Percentiles rank a stretch among this genome's conserved stretches.
These are phyloP conservation scores for Trachelus troglodyta DNA, from an alignment of 2,888 invertebrate species.

Conservation along the genomic window DNA sequence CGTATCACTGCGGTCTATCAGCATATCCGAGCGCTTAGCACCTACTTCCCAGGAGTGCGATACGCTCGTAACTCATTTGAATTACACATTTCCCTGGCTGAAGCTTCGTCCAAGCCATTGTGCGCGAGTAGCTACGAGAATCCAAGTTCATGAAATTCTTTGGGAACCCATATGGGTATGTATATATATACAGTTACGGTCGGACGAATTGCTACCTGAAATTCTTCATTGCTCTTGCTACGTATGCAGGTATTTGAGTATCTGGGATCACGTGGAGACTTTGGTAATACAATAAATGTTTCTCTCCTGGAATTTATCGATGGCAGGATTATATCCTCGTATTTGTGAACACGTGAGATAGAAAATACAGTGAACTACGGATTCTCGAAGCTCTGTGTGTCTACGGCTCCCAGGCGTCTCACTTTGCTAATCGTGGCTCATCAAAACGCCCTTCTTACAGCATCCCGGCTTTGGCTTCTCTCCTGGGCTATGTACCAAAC, in stretches of 20 bases:
- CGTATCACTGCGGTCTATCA: slow-evolving; percentile 57
- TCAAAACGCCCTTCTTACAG: slow-evolving; percentile 57
- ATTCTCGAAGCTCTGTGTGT: slow-evolving; percentile 44
- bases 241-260: background rate
- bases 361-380: slow-evolving; percentile 23
- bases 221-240: background rate
- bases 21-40: slow-evolving; percentile 66
- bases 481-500: slow-evolving; percentile 15
- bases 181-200: background rate
- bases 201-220: background rate
- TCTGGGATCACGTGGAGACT: background rate
- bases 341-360: background rate
- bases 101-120: background rate
- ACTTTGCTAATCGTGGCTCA: slow-evolving; percentile 62
- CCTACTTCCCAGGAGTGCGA: slow-evolving; percentile 66
- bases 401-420: slow-evolving; percentile 62
- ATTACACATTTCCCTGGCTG: slow-evolving; percentile 63
- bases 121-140: background rate
- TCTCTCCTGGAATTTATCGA: background rate
- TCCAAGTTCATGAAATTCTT: background rate
- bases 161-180: background rate
- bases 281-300: background rate
- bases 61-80: slow-evolving; percentile 66
- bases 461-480: slow-evolving; percentile 19
- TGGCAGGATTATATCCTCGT: background rate